Percentiles rank a stretch among this genome's conserved stretches.
Conservation (phyloP, 2,113 vertebrate species). For the Perccottus glenii region DNA sequence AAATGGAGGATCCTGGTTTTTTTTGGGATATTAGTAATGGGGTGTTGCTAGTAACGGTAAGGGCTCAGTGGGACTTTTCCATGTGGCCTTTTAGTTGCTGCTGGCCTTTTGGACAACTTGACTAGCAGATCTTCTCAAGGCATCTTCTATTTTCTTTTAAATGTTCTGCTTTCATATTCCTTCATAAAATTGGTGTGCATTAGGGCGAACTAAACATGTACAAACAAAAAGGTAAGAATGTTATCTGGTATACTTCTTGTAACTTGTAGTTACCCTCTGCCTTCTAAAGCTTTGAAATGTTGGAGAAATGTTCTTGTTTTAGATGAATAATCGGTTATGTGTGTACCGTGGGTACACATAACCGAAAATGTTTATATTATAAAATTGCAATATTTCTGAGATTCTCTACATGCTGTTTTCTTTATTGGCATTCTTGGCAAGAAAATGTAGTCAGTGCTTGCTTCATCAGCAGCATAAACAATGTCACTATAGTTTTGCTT, state of each 20-base stretch:
- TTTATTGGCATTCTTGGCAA: neutral
- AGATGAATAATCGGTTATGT: no score
- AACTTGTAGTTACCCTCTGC: no score
- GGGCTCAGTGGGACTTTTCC: constrained; percentile 66
- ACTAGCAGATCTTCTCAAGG: neutral
- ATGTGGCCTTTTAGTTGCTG: constrained; percentile 5
- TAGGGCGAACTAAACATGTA: no score
- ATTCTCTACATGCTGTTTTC: neutral
- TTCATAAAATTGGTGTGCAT: no score
- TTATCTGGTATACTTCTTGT: neutral
- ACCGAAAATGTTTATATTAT: no score
- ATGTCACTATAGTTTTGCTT: constrained; percentile 19
- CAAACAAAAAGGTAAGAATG: neutral
- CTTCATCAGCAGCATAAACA: constrained; percentile 13
- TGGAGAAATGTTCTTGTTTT: no score
- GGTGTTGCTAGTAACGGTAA: constrained; percentile 1
- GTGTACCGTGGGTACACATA: no score
- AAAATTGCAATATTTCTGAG: no score
- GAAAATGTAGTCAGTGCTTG: constrained; percentile 7
- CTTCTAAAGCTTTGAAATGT: no score
- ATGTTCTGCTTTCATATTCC: neutral
- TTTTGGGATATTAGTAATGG: neutral
- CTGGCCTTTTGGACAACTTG: constrained; percentile 14
- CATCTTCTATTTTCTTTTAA: constrained; percentile 1
- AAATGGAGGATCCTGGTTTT: no score